Percentiles rank a stretch among this genome's conserved stretches.
phyloP scores from a whole-genome alignment of 2,888 invertebrate species.

The Lasius fuliginosus region DNA sequence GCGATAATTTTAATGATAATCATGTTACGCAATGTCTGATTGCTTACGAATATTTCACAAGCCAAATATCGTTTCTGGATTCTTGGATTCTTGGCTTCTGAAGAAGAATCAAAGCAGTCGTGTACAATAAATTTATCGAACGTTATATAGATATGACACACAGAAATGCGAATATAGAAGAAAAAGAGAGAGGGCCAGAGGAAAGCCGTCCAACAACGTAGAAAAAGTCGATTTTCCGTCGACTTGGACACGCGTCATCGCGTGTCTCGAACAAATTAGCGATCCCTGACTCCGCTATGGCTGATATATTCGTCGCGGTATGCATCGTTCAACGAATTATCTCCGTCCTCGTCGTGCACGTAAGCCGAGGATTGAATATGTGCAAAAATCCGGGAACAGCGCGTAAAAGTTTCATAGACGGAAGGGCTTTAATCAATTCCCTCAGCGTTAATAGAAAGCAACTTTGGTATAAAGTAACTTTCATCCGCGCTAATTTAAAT shows the following conservation, averaged over 20 bases:
- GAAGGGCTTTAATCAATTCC: slow-evolving; percentile 53
- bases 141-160: slow-evolving; percentile 4
- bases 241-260: slow-evolving; percentile 66
- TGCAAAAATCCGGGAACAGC: slow-evolving; percentile 46
- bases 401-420: slow-evolving; percentile 46
- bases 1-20: neutral
- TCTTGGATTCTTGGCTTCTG: neutral
- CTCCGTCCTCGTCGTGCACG: slow-evolving; percentile 40
- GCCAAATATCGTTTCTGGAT: neutral
- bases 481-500: slow-evolving; percentile 38
- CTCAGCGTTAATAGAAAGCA: slow-evolving; percentile 51
- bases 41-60: slow-evolving; percentile 26
- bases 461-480: slow-evolving; percentile 48
- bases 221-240: slow-evolving; percentile 52
- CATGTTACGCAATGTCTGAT: neutral
- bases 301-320: slow-evolving; percentile 53
- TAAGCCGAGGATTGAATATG: slow-evolving; percentile 46
- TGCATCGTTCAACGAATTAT: slow-evolving; percentile 52
- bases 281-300: slow-evolving; percentile 45
- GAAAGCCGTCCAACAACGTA: slow-evolving; percentile 36
- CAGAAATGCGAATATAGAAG: neutral
- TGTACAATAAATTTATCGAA: slow-evolving; percentile 47
- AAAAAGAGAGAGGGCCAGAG: slow-evolving; percentile 42
- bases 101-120: slow-evolving; percentile 4
- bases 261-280: slow-evolving; percentile 70